Evolutionary conservation across 2,888 invertebrate species (phyloP), one percentile per base, ranked within the genome.

Genomic region (Papilio demoleus): DNA sequence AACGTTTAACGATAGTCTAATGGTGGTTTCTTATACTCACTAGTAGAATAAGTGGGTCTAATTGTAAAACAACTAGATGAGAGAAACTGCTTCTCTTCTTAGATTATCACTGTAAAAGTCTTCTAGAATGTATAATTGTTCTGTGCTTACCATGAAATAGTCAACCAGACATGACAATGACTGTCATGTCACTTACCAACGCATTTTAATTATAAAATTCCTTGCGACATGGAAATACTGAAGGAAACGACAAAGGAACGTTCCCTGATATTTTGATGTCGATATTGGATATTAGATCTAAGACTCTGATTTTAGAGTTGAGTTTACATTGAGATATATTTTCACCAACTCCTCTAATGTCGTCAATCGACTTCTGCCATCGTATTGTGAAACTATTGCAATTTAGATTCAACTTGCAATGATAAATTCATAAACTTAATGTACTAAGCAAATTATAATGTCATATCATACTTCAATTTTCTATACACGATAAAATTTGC

Each of bases 331-430:
- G 34, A 40, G 2, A 34, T 2, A 50, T 19, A 17, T 4, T 50
- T 36, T 22, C 60, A 31, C 31, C n/a, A 40, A 42, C 38, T 53
- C 40, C 9, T 67, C 61, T n/a, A 62, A 53, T 34, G 36, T 31
- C 34, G 59, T 66, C 50, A 67, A 22, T 56, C 40, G 40, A 67
- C 31, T 53, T 67, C 62, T 56, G 56, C 50, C 60, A 40, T 67
- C 19, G 59, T 40, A 31, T 62, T 42, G 53, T 34, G 11, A 34
- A 67, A 67, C 67, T 67, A 50, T 50, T 22, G 19, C 19, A 53
- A 47, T 24, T 45, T 45, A 47, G 19, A 24, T 50, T 50, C 22
- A 19, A 24, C 50, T 62, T 61, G 50, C 27, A 58, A 4, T 45
- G 50, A 38, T n/a, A n/a, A 61, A 0, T 4, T 24, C 50, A 67